Base-by-base conservation (phyloP, 1,140 invertebrate species). In the Ptiloglossa arizonensis region DNA sequence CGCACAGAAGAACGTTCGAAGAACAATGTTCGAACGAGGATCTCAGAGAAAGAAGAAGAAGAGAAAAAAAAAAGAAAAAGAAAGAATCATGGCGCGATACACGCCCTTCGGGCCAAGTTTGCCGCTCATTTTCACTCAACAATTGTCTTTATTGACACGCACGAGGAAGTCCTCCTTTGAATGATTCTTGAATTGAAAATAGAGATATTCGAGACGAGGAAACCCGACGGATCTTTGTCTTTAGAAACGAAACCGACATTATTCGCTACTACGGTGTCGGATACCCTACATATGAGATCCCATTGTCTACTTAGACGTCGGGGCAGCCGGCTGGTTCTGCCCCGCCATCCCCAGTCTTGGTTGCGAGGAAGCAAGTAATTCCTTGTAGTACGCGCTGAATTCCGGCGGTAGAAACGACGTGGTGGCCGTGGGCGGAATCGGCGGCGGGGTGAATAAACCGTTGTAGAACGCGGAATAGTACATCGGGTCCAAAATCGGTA, bases 391-490 rank as follows among this genome's bases (percentile, higher is more conserved):
- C 63, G 91, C 91, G 86, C 82, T 91, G 60, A 93, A 87, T 59
- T 93, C 91, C 6, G 91, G 90, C 22, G 90, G 77, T 50, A 92
- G 71, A 72, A 89, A 90, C n/a, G 90, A 83, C 38, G 86, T 81
- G 46, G 86, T 68, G 29, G 79, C 63, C 70, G 85, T 73, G 75
- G 80, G 81, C 66, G 89, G 86, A 62, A 86, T 82, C 81, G 90
- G 88, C 27, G 87, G 88, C 38, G 90, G 87, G 17, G 91, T 87
- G 66, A 93, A 87, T 38, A 92, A 85, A 35, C 91, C 89, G 71
- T 91, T 93, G 74, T 93, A 93, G 69, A 93, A 88, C 38, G 90
- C 88, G 41, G 88, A 87, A 73, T 92, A 92, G 72, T 92, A 92
- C 85, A 91, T 87, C 2, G 91, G 91, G 71, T 93, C 91, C 15